Evolutionary conservation across 1,140 invertebrate species (phyloP).

Genomic region (Akabosia matsudoensis): DNA sequence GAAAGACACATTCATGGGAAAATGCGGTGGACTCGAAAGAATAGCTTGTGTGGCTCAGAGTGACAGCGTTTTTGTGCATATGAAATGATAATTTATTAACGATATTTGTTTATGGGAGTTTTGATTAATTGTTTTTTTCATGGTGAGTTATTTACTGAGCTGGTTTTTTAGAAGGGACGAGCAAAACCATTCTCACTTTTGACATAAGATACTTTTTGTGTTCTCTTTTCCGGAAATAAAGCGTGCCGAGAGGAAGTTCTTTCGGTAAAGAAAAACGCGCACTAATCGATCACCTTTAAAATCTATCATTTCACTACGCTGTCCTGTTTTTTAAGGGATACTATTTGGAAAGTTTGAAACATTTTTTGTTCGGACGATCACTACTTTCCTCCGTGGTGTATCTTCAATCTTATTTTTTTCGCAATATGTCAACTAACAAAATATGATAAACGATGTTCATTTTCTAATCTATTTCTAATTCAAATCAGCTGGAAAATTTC

Average conservation of each 20-base stretch:
- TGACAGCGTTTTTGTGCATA: no score
- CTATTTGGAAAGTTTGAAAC: no score
- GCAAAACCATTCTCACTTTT: background rate
- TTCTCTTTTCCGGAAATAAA: background rate
- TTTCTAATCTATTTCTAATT: slow-evolving; percentile 47
- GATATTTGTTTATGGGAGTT: slow-evolving; percentile 6
- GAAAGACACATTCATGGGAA: slow-evolving; percentile 1
- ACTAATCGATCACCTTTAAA: no score
- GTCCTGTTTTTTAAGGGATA: no score
- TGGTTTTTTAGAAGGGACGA: background rate
- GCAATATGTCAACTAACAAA: slow-evolving; percentile 45
- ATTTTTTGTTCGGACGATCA: background rate
- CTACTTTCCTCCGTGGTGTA: background rate
- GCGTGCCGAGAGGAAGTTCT: background rate
- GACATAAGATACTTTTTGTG: background rate
- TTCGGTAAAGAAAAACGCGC: background rate
- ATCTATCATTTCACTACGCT: no score
- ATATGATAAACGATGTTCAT: slow-evolving; percentile 46
- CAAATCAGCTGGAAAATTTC: slow-evolving; percentile 40
- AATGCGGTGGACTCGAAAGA: no score
- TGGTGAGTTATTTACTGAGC: background rate
- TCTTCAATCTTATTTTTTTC: slow-evolving; percentile 25
- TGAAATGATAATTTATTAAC: background rate
- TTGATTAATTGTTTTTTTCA: slow-evolving; percentile 23
- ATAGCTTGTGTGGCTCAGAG: no score